Evolutionary conservation across 2,113 vertebrate genomes (phyloP).

Genomic region (Dasyurus viverrinus): DNA sequence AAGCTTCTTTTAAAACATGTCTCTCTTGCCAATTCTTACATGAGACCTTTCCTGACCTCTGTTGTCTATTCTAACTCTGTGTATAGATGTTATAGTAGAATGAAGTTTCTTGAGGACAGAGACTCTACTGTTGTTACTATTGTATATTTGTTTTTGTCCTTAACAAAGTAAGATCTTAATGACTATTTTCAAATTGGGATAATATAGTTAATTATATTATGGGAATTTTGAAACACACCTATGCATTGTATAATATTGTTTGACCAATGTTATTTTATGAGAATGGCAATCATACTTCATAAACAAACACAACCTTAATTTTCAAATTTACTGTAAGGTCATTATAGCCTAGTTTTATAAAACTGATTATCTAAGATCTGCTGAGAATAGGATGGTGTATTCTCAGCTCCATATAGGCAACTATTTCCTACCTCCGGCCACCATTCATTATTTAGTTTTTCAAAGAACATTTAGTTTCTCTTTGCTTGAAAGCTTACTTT

Average conservation of each 20-base stretch:
- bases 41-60: neutral
- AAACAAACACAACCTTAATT: neutral
- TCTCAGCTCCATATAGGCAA: neutral
- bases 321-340: neutral
- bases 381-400: neutral
- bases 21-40: too few relatives aligned
- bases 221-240: neutral
- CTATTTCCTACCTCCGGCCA: neutral
- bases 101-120: neutral
- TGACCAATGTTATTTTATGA: neutral
- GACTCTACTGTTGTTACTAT: neutral
- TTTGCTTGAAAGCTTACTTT: neutral
- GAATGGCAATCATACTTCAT: neutral
- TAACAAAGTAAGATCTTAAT: neutral
- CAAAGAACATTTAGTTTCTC: neutral
- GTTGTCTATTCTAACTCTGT: neutral
- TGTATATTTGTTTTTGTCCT: neutral
- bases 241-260: neutral
- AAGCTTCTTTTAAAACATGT: neutral
- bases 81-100: neutral
- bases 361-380: neutral
- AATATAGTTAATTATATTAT: neutral
- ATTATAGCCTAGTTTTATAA: neutral
- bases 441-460: neutral
- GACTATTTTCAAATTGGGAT: neutral